phyloP scores from a whole-genome alignment of 2,113 vertebrate species.

The Copsychus sechellarum region DNA sequence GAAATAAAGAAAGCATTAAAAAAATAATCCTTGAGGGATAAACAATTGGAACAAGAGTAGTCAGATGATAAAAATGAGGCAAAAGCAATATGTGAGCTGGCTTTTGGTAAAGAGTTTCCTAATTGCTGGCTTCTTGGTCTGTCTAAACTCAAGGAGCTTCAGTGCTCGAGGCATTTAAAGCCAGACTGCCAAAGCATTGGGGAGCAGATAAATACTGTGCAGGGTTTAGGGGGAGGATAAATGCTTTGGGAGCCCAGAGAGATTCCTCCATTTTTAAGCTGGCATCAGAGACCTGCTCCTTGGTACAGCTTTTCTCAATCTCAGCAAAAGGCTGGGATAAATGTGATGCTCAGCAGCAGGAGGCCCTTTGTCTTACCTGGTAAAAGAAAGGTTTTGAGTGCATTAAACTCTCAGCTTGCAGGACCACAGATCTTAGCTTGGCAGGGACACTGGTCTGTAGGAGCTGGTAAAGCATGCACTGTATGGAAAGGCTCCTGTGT shows the following conservation, averaged over 20 bases:
- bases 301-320: not conserved
- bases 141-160: not conserved
- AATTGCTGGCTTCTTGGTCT: not conserved
- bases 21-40: not conserved
- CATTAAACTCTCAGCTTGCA: not conserved
- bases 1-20: not conserved
- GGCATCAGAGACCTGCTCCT: not conserved
- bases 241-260: not conserved
- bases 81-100: constrained; percentile 5
- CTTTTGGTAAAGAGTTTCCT: not conserved
- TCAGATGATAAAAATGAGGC: constrained; percentile 1
- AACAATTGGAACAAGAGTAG: constrained; percentile 5
- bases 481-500: not conserved
- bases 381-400: not conserved
- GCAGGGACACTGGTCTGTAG: not conserved
- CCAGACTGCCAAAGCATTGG: not conserved
- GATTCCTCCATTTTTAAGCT: not conserved
- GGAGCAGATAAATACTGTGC: not conserved
- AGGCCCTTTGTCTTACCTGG: not conserved
- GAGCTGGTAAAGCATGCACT: not conserved
- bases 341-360: not conserved
- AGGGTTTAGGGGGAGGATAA: not conserved
- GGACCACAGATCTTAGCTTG: not conserved
- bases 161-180: not conserved
- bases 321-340: not conserved